phyloP scores from a whole-genome alignment of 2,797 vertebrate genomes.

The Spinus pinus region DNA sequence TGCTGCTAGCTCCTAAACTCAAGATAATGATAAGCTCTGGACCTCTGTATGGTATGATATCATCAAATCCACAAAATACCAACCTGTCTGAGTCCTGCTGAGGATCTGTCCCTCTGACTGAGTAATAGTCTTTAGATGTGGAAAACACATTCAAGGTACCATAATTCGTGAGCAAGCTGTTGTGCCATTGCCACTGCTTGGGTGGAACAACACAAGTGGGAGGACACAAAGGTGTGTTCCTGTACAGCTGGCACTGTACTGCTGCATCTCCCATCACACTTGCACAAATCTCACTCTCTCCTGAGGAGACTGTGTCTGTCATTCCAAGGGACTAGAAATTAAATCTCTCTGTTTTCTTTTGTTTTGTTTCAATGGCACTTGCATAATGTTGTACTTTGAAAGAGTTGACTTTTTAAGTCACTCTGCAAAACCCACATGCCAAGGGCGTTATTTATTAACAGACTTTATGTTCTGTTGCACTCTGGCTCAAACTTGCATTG shows the following conservation, averaged over 20 bases:
- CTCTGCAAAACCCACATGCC: background rate
- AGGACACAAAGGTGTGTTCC: fast-evolving
- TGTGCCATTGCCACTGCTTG: background rate
- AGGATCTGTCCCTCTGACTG: background rate
- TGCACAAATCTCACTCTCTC: fast-evolving
- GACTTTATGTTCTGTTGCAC: background rate
- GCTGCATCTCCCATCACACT: background rate
- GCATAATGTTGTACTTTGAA: background rate
- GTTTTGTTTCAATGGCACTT: background rate
- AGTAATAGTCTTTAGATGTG: background rate
- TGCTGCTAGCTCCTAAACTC: background rate
- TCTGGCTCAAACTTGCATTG: background rate
- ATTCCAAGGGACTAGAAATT: background rate
- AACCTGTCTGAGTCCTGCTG: fast-evolving
- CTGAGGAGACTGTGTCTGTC: background rate
- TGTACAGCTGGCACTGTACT: background rate
- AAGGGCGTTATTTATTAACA: constrained; percentile 11
- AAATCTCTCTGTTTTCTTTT: background rate
- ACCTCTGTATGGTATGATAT: background rate
- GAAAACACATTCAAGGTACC: background rate
- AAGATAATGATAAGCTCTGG: background rate
- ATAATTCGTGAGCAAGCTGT: background rate
- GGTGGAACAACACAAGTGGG: background rate
- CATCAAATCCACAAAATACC: background rate
- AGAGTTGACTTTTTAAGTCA: background rate